These are phyloP conservation scores for Lithosia quadra DNA, from an alignment of 2,888 invertebrate genomes.

Conservation along the genomic window DNA sequence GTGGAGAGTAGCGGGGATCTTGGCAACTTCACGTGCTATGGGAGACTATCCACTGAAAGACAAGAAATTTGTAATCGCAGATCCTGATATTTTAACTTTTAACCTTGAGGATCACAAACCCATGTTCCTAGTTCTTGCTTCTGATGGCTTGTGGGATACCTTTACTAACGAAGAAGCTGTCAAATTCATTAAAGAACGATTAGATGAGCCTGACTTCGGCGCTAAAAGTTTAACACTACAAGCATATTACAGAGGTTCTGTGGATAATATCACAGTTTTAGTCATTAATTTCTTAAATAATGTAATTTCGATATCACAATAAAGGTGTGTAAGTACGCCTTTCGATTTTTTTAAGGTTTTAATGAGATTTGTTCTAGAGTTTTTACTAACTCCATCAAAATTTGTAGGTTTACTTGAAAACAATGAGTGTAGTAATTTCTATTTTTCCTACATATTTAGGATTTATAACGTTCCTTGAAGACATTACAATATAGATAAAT, in stretches of 20 bases:
- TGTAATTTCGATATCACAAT: slow-evolving; percentile 59
- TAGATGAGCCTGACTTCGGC: slow-evolving; percentile 95
- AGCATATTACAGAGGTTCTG: slow-evolving; percentile 96
- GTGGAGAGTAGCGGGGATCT: slow-evolving; percentile 97
- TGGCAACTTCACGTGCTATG: slow-evolving; percentile 97
- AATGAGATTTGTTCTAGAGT: slow-evolving; percentile 28
- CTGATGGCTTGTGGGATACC: slow-evolving; percentile 99
- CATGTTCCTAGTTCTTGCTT: slow-evolving; percentile 96
- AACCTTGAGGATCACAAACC: slow-evolving; percentile 95
- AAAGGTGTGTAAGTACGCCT: slow-evolving; percentile 39
- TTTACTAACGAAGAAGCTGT: slow-evolving; percentile 98
- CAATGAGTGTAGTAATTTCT: not conserved
- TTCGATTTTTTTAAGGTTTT: slow-evolving; percentile 41
- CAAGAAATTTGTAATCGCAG: slow-evolving; percentile 96
- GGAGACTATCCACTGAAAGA: slow-evolving; percentile 98
- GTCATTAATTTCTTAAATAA: slow-evolving; percentile 93
- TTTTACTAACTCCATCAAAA: slow-evolving; percentile 35
- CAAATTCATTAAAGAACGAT: slow-evolving; percentile 93
- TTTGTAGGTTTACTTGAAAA: slow-evolving; percentile 8
- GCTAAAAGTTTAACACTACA: slow-evolving; percentile 96
- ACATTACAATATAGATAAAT: slow-evolving; percentile 1
- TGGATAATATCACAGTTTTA: slow-evolving; percentile 98
- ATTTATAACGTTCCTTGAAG: not conserved
- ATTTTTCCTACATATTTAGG: not conserved
- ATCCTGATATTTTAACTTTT: slow-evolving; percentile 97